Base-by-base conservation (phyloP, 2,888 invertebrate species). In the Oasisia sp. region DNA sequence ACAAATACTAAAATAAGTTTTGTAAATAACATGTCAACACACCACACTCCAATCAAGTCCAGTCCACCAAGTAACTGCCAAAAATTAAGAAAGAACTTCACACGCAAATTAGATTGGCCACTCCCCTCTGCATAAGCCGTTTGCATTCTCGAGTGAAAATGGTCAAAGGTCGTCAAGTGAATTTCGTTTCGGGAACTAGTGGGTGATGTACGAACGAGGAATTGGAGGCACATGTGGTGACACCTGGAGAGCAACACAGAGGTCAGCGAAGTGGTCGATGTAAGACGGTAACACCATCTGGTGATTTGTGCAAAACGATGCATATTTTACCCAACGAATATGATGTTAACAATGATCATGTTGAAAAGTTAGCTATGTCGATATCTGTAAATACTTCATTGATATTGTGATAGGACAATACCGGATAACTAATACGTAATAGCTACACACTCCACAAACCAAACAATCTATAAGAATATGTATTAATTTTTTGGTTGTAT, bases 141-240 rank as follows among this genome's bases (percentile, higher is more conserved):
- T 58, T 27, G 74, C 74, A n/a, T 19, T 74, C 74, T 74, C 74
- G 74, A 74, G 74, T 74, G 74, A 74, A 74, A 74, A 74, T 74
- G 74, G n/a, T 27, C 74, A 74, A 74, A 74, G 74, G 27, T 74
- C 74, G 7, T 74, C 74, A 74, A n/a, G 74, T 74, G 74, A 74
- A 74, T 74, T 74, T 50, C 50, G 14, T 50, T 74, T 74, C 74
- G 27, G 27, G n/a, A 74, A 74, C 74, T 74, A 74, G 74, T 74
- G 74, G 14, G 74, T 19, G 27, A 74, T 19, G 27, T 27, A 74
- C 74, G 74, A 27, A n/a, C n/a, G 74, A 74, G 74, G 74, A 27
- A n/a, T n/a, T 19, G 74, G 74, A 74, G 74, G n/a, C 27, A 74
- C 74, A 74, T n/a, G 74, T 74, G 74, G 27, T 27, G 74, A 74